These are phyloP conservation scores for Chroicocephalus ridibundus DNA, from an alignment of 2,113 vertebrate genomes.

Conservation along the genomic window DNA sequence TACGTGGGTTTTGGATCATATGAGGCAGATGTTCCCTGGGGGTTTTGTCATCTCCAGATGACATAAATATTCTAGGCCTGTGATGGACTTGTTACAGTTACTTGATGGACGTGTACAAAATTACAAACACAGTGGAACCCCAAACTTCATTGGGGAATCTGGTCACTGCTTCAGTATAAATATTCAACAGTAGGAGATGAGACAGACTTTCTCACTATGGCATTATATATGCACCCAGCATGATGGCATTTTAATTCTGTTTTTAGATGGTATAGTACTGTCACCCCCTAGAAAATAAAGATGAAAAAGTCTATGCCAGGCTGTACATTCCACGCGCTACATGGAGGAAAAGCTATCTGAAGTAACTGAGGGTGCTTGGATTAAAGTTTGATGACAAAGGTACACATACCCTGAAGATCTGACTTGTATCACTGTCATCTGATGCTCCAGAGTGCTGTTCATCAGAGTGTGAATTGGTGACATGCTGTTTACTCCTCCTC, in stretches of 20 bases:
- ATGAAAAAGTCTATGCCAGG: not conserved
- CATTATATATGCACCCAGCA: not conserved
- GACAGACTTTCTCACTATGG: not conserved
- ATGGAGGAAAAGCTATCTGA: not conserved
- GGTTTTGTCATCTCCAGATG: not conserved
- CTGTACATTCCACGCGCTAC: not conserved
- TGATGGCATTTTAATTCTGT: constrained; percentile 6
- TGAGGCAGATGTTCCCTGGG: not conserved
- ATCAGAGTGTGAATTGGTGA: not conserved
- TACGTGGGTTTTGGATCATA: not conserved
- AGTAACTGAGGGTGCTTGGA: not conserved
- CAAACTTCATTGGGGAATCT: not conserved
- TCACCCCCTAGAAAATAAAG: not conserved
- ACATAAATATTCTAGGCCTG: not conserved
- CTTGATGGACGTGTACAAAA: not conserved
- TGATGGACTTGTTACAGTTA: not conserved
- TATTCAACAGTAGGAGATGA: not conserved
- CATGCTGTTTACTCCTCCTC: not conserved
- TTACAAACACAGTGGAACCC: not conserved
- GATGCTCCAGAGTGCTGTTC: not conserved
- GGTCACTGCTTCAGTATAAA: not conserved
- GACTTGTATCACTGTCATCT: not conserved
- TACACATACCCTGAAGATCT: not conserved
- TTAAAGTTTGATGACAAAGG: constrained; percentile 9
- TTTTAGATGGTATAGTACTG: not conserved